Conservation (phyloP, 2,113 vertebrate species). For the Ctenodactylus gundi region DNA sequence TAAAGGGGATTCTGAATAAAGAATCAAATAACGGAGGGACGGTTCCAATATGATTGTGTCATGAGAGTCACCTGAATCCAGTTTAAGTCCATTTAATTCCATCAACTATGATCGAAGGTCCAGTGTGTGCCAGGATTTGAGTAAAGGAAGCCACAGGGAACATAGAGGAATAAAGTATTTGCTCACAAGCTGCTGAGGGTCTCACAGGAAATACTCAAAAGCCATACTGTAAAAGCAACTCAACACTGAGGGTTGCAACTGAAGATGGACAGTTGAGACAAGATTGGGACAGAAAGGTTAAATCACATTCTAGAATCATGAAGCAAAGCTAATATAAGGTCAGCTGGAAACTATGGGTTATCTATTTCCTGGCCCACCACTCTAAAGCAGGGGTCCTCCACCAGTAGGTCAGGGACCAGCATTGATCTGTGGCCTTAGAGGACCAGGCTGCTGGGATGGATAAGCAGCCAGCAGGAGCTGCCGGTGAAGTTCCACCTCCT, state of each 20-base stretch:
- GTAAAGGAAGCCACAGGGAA: neutral
- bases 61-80: neutral
- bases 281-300: neutral
- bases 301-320: neutral
- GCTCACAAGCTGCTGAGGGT: neutral
- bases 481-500: too few relatives aligned
- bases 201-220: neutral
- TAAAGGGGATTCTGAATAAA: neutral
- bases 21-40: neutral
- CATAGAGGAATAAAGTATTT: neutral
- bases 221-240: neutral
- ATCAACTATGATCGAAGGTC: too few relatives aligned
- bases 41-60: neutral
- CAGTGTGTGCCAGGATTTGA: neutral
- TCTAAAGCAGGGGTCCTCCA: too few relatives aligned
- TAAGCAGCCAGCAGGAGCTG: too few relatives aligned
- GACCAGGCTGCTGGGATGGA: too few relatives aligned
- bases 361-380: neutral
- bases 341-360: neutral
- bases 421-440: too few relatives aligned
- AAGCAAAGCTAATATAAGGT: neutral
- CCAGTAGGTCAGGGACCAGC: too few relatives aligned
- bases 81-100: neutral
- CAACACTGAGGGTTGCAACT: rapidly evolving
- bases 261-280: neutral